These are phyloP conservation scores for Tenrec ecaudatus DNA, from an alignment of 2,113 vertebrate species.

Conservation along the genomic window DNA sequence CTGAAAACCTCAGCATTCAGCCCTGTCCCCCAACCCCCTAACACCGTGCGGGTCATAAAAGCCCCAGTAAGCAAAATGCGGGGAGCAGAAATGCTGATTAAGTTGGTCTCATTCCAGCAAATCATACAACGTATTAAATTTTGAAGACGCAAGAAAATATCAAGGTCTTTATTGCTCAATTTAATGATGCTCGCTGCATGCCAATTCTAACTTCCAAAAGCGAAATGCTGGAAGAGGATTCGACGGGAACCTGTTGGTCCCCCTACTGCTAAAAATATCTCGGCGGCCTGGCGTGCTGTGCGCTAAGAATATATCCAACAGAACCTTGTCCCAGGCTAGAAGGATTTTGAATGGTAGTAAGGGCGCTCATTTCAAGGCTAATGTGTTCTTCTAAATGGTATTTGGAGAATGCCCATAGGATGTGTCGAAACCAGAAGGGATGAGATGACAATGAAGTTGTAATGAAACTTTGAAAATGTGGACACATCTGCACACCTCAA, in stretches of 20 bases:
- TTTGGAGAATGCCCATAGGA: conserved; percentile 64
- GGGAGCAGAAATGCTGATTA: conserved; percentile 48
- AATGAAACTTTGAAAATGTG: conserved; percentile 63
- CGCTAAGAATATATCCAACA: conserved; percentile 74
- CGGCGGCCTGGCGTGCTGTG: conserved; percentile 61
- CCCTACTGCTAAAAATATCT: conserved; percentile 71
- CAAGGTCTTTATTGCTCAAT: conserved; percentile 73
- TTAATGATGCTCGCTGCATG: conserved; percentile 77
- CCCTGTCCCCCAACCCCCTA: not conserved
- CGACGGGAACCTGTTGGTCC: conserved; percentile 64
- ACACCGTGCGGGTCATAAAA: conserved; percentile 56
- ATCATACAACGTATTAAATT: conserved; percentile 68
- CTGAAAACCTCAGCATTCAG: not conserved
- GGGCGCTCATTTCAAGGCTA: conserved; percentile 45
- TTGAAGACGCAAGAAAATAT: conserved; percentile 77
- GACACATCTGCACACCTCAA: conserved; percentile 57
- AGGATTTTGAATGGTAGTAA: conserved; percentile 74
- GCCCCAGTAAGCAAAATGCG: conserved; percentile 70
- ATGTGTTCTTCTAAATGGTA: conserved; percentile 50
- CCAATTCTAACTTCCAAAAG: conserved; percentile 65
- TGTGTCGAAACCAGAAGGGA: not conserved
- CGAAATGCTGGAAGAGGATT: conserved; percentile 69
- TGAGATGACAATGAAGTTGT: not conserved
- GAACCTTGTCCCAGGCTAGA: not conserved
- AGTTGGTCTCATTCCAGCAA: conserved; percentile 74